A percentile compares a stretch with the other conserved stretches of the same genome.
These are phyloP conservation scores for Orius laevigatus DNA, from an alignment of 1,140 invertebrate species.

Conservation along the genomic window DNA sequence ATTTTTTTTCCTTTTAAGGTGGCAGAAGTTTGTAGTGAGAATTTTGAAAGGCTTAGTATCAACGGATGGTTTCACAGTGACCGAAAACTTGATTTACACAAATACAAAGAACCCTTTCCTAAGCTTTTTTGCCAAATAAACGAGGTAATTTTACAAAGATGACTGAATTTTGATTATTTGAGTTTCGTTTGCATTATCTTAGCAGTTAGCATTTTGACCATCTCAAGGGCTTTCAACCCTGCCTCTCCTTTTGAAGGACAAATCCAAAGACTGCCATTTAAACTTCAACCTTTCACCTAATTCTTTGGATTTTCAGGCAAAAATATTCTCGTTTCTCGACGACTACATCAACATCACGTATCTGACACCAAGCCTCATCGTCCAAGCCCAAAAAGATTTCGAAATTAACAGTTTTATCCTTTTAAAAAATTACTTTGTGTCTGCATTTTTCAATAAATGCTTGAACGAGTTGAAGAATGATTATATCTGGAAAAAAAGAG, in stretches of 20 bases:
- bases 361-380: not conserved
- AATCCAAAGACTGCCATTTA: too few relatives aligned
- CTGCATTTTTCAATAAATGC: constrained; percentile 2
- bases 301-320: constrained; percentile 7
- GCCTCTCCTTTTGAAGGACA: too few relatives aligned
- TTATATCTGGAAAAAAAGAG: constrained; percentile 11
- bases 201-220: too few relatives aligned
- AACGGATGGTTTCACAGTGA: constrained; percentile 22
- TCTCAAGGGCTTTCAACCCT: too few relatives aligned
- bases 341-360: constrained; percentile 13
- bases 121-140: not conserved
- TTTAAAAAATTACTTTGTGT: constrained; percentile 7
- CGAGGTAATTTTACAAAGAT: constrained; percentile 1
- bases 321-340: constrained; percentile 11
- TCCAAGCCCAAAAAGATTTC: constrained; percentile 10
- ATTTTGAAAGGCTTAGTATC: constrained; percentile 16
- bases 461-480: constrained; percentile 1
- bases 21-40: constrained; percentile 15
- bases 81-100: not conserved
- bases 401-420: constrained; percentile 9
- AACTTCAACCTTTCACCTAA: not conserved
- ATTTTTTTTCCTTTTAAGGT: constrained; percentile 16
- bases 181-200: too few relatives aligned
- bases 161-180: not conserved
- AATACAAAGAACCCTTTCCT: constrained; percentile 9